These are phyloP conservation scores for Conger conger DNA, from an alignment of 2,113 vertebrate species.

Conservation along the genomic window DNA sequence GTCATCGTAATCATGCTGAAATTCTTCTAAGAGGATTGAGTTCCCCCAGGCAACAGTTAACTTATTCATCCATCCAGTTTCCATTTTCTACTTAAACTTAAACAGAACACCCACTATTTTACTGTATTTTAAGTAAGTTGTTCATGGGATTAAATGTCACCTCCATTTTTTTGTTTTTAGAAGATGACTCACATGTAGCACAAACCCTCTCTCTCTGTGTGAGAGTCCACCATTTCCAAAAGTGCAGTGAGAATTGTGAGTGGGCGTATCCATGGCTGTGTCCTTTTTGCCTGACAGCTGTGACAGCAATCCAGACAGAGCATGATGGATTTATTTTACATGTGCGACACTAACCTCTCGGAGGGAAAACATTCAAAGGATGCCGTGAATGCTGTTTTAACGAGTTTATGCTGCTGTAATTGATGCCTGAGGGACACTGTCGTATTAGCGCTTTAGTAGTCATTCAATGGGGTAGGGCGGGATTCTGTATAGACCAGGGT, in stretches of 20 bases:
- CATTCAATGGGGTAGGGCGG: neutral
- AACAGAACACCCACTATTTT: neutral
- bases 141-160: neutral
- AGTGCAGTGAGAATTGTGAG: neutral
- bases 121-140: neutral
- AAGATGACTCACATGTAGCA: neutral
- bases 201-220: neutral
- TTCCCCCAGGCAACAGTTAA: neutral
- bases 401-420: neutral
- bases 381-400: neutral
- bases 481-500: neutral
- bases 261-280: neutral
- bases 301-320: neutral
- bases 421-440: neutral
- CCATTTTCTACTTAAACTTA: neutral
- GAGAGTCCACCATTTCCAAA: neutral
- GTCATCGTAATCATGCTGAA: neutral
- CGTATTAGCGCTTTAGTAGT: neutral
- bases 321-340: neutral
- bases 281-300: neutral
- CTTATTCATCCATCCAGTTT: neutral
- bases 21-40: neutral
- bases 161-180: neutral
- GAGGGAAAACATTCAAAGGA: neutral
- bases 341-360: neutral